Evolutionary conservation across 2,888 invertebrate genomes (phyloP).

Genomic region (Lutraria lutraria): DNA sequence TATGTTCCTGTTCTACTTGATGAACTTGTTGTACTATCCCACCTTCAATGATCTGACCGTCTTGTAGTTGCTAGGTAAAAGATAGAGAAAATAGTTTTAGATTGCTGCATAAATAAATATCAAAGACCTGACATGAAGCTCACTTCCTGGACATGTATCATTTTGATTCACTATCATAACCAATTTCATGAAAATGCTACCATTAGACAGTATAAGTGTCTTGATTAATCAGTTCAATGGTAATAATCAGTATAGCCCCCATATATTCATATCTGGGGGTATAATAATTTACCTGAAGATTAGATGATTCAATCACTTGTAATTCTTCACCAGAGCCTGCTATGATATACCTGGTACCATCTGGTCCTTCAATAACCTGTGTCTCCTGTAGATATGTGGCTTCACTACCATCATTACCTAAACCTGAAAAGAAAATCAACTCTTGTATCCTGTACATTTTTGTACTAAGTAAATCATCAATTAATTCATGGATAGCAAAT

Average conservation of each 20-base stretch:
- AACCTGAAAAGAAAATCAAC: constrained; percentile 8
- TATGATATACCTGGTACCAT: constrained; percentile 67
- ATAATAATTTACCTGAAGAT: constrained; percentile 58
- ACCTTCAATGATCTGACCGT: constrained; percentile 59
- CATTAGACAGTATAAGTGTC: too few species aligned
- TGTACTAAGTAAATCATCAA: too few species aligned
- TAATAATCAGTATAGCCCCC: too few species aligned
- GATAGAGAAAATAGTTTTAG: not conserved
- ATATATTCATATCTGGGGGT: too few species aligned
- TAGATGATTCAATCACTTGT: constrained; percentile 65
- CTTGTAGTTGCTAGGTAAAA: constrained; percentile 49
- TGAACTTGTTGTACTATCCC: constrained; percentile 53
- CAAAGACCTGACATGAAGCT: not conserved
- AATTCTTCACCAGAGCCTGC: constrained; percentile 69
- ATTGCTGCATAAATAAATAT: not conserved
- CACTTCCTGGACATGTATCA: too few species aligned
- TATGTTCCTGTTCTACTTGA: constrained; percentile 38
- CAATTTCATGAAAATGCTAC: not conserved
- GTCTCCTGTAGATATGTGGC: constrained; percentile 68
- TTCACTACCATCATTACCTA: constrained; percentile 58
- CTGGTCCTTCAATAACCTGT: constrained; percentile 69
- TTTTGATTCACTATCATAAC: not conserved
- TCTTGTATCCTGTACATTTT: too few species aligned
- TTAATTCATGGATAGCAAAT: too few species aligned
- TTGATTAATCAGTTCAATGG: too few species aligned